A percentile compares a stretch with the other conserved stretches of the same genome.
Conservation (phyloP, 2,888 invertebrate genomes). For the Agrotis clavis region DNA sequence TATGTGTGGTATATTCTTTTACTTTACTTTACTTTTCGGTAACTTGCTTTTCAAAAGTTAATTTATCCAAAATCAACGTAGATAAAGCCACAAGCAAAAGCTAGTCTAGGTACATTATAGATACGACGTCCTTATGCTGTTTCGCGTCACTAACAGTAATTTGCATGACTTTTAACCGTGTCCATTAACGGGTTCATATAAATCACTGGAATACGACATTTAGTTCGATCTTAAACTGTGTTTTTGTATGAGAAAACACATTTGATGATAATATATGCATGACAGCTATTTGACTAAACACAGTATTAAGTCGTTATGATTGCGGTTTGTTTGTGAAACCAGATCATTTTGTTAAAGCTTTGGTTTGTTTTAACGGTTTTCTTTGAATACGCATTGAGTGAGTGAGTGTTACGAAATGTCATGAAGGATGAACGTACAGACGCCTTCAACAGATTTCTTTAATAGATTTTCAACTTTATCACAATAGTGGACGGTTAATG, state of each 20-base stretch:
- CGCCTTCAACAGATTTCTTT: too few species aligned
- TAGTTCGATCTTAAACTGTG: constrained; percentile 24
- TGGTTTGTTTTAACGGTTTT: constrained; percentile 14
- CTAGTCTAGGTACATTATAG: not conserved
- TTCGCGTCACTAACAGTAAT: constrained; percentile 16
- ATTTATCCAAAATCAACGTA: not conserved
- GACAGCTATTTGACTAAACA: constrained; percentile 36
- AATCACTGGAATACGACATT: constrained; percentile 51
- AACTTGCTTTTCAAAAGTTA: too few species aligned
- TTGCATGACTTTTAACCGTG: not conserved
- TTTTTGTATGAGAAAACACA: constrained; percentile 43
- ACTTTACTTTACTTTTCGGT: too few species aligned
- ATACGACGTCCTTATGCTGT: constrained; percentile 14
- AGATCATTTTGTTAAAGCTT: constrained; percentile 29
- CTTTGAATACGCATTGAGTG: constrained; percentile 4
- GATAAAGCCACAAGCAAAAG: not conserved
- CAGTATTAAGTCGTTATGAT: constrained; percentile 34
- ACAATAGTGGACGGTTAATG: too few species aligned
- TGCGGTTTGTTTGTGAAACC: constrained; percentile 49
- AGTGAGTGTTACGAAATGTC: constrained; percentile 5
- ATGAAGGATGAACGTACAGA: not conserved
- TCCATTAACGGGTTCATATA: constrained; percentile 37
- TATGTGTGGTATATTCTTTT: too few species aligned
- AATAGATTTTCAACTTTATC: too few species aligned
- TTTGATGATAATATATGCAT: constrained; percentile 33